These are phyloP conservation scores for Pseudomyrmex concolor DNA, from an alignment of 1,140 invertebrate species.

Conservation along the genomic window DNA sequence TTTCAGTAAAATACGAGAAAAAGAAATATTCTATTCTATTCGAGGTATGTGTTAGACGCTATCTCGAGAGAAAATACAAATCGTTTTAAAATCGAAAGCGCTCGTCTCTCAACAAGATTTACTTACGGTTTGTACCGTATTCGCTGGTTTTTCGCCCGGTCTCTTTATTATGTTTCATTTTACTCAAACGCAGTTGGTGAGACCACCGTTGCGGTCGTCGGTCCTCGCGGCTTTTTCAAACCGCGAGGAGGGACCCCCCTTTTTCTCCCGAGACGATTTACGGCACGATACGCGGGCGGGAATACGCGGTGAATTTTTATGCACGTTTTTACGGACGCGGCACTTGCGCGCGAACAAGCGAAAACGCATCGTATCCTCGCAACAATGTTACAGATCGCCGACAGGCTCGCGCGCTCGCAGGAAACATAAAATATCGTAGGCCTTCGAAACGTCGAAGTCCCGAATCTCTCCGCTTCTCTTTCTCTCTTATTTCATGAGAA, in stretches of 20 bases:
- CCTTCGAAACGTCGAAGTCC: conserved; percentile 12
- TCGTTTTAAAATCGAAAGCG: background rate
- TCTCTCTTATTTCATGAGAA: background rate
- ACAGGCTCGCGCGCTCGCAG: background rate
- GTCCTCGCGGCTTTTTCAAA: conserved; percentile 26
- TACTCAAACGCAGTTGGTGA: background rate
- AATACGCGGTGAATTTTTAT: conserved; percentile 49
- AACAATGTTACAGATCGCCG: conserved; percentile 44
- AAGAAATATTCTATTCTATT: background rate
- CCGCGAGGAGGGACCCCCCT: background rate
- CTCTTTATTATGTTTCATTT: background rate
- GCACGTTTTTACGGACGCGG: conserved; percentile 20
- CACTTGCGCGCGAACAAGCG: background rate
- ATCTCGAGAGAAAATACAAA: background rate
- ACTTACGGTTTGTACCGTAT: background rate
- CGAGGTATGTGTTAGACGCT: no score
- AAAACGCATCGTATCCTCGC: background rate
- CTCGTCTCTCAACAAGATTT: background rate
- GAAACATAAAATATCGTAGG: conserved; percentile 49
- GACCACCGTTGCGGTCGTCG: conserved; percentile 42
- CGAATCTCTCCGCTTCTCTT: conserved; percentile 6
- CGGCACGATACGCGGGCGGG: conserved; percentile 35
- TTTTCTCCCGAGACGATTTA: conserved; percentile 44
- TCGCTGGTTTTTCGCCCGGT: conserved; percentile 10
- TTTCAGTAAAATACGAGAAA: background rate